These are phyloP conservation scores for Aegithalos caudatus DNA, from an alignment of 2,113 vertebrate genomes.

Conservation along the genomic window DNA sequence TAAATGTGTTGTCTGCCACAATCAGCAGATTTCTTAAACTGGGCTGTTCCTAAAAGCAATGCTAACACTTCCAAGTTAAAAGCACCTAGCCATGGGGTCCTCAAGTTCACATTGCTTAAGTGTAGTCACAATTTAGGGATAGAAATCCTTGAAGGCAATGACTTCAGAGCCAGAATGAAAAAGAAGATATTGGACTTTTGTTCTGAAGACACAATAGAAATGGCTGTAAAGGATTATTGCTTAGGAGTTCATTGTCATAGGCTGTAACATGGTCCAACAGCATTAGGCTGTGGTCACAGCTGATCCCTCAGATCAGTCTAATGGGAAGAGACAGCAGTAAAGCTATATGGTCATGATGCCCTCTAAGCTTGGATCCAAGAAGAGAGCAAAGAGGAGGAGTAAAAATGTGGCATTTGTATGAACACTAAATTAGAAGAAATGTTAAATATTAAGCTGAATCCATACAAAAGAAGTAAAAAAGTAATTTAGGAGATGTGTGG, in stretches of 20 bases:
- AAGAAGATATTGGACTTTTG: neutral
- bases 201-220: neutral
- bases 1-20: neutral
- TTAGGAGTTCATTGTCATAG: neutral
- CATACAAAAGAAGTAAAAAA: slow-evolving; percentile 12
- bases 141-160: neutral
- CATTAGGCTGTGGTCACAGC: neutral
- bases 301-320: neutral
- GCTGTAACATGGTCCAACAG: neutral
- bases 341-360: neutral
- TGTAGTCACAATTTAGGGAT: neutral
- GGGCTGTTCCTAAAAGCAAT: neutral
- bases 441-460: neutral
- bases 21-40: neutral
- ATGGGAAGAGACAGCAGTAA: neutral
- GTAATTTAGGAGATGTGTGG: slow-evolving; percentile 20
- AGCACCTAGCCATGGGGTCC: neutral
- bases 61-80: neutral
- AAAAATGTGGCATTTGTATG: neutral
- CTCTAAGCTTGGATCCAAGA: neutral
- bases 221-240: neutral
- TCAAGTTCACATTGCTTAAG: neutral
- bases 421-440: neutral
- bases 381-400: neutral
- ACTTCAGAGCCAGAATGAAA: neutral